Conservation (phyloP, 2,888 invertebrate species). For the Carterocephalus palaemon region DNA sequence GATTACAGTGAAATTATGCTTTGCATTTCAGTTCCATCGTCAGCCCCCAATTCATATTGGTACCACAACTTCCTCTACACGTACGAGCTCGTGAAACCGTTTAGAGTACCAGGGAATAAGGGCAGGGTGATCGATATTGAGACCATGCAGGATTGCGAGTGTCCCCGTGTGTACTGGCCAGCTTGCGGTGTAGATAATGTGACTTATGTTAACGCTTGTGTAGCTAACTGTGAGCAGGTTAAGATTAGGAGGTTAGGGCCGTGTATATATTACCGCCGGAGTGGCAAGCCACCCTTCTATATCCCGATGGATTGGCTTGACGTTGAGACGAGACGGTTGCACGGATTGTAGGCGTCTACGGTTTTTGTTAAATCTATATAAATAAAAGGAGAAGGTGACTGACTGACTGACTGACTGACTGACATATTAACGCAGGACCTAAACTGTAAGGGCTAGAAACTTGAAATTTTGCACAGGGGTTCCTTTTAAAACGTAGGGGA, state of each 20-base stretch:
- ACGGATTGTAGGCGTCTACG: too few species aligned
- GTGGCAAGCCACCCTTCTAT: not conserved
- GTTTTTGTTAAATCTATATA: too few species aligned
- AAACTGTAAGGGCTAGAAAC: too few species aligned
- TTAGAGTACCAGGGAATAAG: constrained; percentile 17
- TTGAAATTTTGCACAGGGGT: too few species aligned
- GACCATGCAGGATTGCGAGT: constrained; percentile 28
- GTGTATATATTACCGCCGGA: constrained; percentile 37
- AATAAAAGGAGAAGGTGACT: too few species aligned
- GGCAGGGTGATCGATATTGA: constrained; percentile 30
- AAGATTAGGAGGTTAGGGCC: constrained; percentile 32
- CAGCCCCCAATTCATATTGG: not conserved
- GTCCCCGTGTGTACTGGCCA: constrained; percentile 40
- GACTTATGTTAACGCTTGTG: constrained; percentile 39
- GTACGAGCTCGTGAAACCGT: constrained; percentile 21
- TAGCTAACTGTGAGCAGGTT: constrained; percentile 32
- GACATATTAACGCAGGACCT: too few species aligned
- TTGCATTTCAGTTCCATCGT: not conserved
- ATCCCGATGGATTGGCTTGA: not conserved
- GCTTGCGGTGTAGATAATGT: constrained; percentile 30
- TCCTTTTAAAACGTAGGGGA: too few species aligned
- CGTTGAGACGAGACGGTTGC: too few species aligned
- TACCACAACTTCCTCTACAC: not conserved
- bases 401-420: too few species aligned
- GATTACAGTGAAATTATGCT: not conserved